These are phyloP conservation scores for Gulo gulo DNA, from an alignment of 2,113 vertebrate genomes.

Conservation along the genomic window DNA sequence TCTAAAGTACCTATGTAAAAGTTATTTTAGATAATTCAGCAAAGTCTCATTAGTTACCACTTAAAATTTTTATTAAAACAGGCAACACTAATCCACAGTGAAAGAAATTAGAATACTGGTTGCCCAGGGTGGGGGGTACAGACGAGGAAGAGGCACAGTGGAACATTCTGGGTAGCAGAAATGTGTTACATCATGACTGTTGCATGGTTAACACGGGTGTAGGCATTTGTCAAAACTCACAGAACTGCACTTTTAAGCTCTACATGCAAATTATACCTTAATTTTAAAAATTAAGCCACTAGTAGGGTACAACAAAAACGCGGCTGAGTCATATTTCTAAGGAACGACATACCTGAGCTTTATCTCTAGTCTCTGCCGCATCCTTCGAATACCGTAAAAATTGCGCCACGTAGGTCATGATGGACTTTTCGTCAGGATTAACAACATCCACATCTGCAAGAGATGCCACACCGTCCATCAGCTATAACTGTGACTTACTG, in stretches of 20 bases:
- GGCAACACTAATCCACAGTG: neutral
- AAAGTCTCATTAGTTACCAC: neutral
- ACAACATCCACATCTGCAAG: conserved; percentile 92
- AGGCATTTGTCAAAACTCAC: neutral
- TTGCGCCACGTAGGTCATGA: conserved; percentile 98
- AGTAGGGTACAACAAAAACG: neutral
- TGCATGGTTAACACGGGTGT: neutral
- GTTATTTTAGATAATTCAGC: neutral
- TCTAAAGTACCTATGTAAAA: neutral
- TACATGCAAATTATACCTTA: neutral
- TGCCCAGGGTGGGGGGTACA: neutral
- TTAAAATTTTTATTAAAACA: neutral
- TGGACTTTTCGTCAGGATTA: conserved; percentile 96
- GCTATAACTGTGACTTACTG: neutral
- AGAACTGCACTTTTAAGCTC: neutral
- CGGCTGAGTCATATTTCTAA: neutral
- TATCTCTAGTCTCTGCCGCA: conserved; percentile 76
- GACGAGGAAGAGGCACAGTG: neutral
- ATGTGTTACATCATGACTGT: neutral
- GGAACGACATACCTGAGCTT: conserved; percentile 83
- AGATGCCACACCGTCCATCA: conserved; percentile 53
- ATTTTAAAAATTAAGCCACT: neutral
- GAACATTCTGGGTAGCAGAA: neutral
- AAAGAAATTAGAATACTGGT: neutral
- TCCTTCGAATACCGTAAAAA: conserved; percentile 95